phyloP scores from a whole-genome alignment of 1,140 invertebrate species.

The Theocolax elegans region DNA sequence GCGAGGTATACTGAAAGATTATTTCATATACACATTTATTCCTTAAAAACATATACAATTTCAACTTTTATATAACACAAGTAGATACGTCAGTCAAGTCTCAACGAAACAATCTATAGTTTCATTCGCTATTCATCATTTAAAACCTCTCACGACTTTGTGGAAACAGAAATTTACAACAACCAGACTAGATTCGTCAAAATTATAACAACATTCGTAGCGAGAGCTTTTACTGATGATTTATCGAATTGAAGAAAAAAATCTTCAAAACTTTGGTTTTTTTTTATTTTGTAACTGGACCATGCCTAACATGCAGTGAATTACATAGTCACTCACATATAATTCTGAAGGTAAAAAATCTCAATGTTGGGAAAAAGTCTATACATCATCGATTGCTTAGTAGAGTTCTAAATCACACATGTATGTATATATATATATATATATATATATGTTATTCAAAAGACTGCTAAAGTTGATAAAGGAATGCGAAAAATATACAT shows the following conservation, averaged over 20 bases:
- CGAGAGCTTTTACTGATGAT: background rate
- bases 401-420: slow-evolving; percentile 23
- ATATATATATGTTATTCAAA: background rate
- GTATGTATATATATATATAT: no score
- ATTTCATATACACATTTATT: slow-evolving; percentile 5
- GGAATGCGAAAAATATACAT: background rate
- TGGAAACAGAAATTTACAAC: no score
- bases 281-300: slow-evolving; percentile 9
- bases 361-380: background rate
- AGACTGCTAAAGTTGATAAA: background rate
- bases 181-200: background rate
- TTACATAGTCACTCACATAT: slow-evolving; percentile 31
- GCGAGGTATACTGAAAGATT: slow-evolving; percentile 28
- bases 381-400: slow-evolving; percentile 1
- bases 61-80: slow-evolving; percentile 19
- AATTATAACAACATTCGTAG: background rate
- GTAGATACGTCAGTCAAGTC: slow-evolving; percentile 31
- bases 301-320: slow-evolving; percentile 37
- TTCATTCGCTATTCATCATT: background rate
- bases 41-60: slow-evolving; percentile 14
- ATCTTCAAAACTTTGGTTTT: no score
- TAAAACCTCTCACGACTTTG: background rate
- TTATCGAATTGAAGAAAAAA: background rate
- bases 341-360: slow-evolving; percentile 2
- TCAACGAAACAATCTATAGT: slow-evolving; percentile 26